Evolutionary conservation across 2,113 vertebrate species (phyloP).

Genomic region (Apodemus speciosus): DNA sequence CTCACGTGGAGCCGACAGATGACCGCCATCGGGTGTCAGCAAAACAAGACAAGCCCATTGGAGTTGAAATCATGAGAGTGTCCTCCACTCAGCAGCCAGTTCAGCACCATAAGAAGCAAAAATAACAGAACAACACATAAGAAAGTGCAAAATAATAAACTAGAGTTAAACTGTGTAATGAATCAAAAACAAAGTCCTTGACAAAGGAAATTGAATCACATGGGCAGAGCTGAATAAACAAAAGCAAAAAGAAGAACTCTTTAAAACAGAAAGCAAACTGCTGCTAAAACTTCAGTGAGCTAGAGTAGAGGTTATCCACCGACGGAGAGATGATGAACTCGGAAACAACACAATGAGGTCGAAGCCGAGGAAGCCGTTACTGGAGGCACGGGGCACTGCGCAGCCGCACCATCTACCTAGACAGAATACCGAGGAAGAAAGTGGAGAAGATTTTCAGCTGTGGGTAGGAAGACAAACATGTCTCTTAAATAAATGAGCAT

Average conservation of each 20-base stretch:
- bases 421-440: neutral
- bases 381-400: rapidly evolving
- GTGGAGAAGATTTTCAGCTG: neutral
- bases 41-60: neutral
- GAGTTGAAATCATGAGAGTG: neutral
- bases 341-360: neutral
- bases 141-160: neutral
- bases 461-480: slow-evolving; percentile 5
- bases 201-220: neutral
- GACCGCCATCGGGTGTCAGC: slow-evolving; percentile 9
- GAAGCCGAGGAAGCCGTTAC: neutral
- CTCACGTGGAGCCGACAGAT: neutral
- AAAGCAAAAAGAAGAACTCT: neutral
- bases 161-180: neutral
- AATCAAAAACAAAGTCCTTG: neutral
- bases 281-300: neutral
- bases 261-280: neutral
- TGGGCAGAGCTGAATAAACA: neutral
- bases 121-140: neutral
- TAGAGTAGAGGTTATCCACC: neutral
- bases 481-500: neutral
- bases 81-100: neutral
- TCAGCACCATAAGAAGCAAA: neutral
- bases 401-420: rapidly evolving
- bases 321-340: neutral